Percentiles rank a stretch among this genome's conserved stretches.
Conservation (phyloP, 2,113 vertebrate genomes). For the Neodontobutis hainanensis region DNA sequence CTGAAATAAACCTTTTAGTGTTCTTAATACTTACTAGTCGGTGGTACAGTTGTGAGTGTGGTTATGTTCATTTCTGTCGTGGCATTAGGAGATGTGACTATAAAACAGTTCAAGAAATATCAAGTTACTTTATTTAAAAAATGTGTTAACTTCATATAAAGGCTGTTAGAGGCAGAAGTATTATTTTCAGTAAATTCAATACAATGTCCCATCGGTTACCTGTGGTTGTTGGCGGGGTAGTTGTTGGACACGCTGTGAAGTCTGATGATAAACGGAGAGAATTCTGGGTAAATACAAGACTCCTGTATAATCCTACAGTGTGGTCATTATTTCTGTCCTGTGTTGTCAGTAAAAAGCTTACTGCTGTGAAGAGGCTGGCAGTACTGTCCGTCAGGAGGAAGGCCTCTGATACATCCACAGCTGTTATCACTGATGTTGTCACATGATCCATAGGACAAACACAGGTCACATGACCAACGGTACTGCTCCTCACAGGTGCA, state of each 20-base stretch:
- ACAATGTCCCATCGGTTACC: neutral
- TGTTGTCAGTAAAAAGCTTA: conserved; percentile 19
- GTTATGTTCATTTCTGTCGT: neutral
- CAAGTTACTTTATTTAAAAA: too few species aligned
- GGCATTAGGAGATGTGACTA: neutral
- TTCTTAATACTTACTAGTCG: neutral
- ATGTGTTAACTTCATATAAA: too few species aligned
- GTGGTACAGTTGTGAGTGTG: neutral
- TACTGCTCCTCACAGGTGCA: conserved; percentile 59
- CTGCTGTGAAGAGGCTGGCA: conserved; percentile 30
- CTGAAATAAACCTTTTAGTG: too few species aligned
- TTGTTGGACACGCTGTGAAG: conserved; percentile 23
- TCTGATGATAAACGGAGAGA: conserved; percentile 8
- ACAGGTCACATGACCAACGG: conserved; percentile 55
- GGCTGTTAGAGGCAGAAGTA: too few species aligned
- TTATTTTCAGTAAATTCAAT: too few species aligned
- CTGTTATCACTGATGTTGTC: conserved; percentile 33
- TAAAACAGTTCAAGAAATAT: neutral
- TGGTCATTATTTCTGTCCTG: neutral
- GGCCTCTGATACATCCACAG: conserved; percentile 51
- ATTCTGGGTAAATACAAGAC: neutral
- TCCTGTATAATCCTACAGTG: neutral
- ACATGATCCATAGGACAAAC: conserved; percentile 38
- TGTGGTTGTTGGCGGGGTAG: conserved; percentile 14
- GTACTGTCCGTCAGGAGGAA: conserved; percentile 30